phyloP scores from a whole-genome alignment of 2,888 invertebrate genomes.

The Falcaria lacertinaria region DNA sequence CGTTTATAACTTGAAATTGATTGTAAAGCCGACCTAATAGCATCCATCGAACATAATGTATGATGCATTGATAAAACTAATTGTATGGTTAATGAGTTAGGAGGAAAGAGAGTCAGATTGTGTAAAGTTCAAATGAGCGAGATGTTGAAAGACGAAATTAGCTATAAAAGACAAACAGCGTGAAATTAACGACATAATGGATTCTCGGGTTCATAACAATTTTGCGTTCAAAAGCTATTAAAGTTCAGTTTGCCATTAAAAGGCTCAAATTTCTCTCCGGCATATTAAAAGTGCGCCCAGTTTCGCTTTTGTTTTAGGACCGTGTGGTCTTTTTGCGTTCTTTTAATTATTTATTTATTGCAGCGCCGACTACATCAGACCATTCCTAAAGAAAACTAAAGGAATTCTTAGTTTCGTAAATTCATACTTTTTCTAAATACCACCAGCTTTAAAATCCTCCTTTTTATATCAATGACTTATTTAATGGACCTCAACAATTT shows the following conservation, averaged over 20 bases:
- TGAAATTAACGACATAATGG: constrained; percentile 36
- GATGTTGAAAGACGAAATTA: constrained; percentile 32
- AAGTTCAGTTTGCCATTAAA: constrained; percentile 50
- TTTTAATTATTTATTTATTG: constrained; percentile 63
- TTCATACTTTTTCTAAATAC: constrained; percentile 19
- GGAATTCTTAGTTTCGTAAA: constrained; percentile 34
- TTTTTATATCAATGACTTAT: constrained; percentile 16
- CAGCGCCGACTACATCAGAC: constrained; percentile 35
- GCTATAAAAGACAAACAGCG: constrained; percentile 31
- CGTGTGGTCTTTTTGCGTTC: constrained; percentile 46
- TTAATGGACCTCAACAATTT: constrained; percentile 20
- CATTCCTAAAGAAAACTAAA: constrained; percentile 23
- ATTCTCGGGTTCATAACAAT: constrained; percentile 51
- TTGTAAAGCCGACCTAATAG: constrained; percentile 73
- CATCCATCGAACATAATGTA: constrained; percentile 59
- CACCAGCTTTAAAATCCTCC: constrained; percentile 1
- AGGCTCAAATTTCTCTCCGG: constrained; percentile 59
- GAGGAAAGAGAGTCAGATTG: constrained; percentile 35
- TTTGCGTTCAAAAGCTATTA: constrained; percentile 59
- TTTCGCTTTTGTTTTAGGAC: too few relatives aligned
- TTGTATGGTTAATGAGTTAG: constrained; percentile 59
- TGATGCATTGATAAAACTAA: constrained; percentile 67
- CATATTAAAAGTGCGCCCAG: too few relatives aligned
- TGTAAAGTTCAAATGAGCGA: constrained; percentile 18
- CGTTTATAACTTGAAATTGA: constrained; percentile 71